phyloP scores from a whole-genome alignment of 2,888 invertebrate species.

The Plemyria rubiginata region DNA sequence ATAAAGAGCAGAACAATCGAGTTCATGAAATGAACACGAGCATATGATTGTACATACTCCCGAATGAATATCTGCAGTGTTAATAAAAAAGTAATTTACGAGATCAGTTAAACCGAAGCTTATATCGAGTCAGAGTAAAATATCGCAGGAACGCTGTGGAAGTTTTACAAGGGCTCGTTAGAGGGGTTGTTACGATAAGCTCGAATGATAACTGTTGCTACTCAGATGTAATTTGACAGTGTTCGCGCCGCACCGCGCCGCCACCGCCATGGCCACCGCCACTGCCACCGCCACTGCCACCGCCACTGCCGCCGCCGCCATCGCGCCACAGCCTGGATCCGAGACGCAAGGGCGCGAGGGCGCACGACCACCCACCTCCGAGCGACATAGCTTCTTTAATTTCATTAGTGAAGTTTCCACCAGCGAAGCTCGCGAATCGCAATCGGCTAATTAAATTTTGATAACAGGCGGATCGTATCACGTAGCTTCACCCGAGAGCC shows the following conservation, averaged over 20 bases:
- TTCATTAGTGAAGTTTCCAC: slow-evolving; percentile 55
- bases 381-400: slow-evolving; percentile 58
- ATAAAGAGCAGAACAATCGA: slow-evolving; percentile 40
- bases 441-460: slow-evolving; percentile 45
- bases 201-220: slow-evolving; percentile 81
- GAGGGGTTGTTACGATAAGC: slow-evolving; percentile 77
- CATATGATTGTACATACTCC: slow-evolving; percentile 35
- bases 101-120: slow-evolving; percentile 67
- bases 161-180: slow-evolving; percentile 80
- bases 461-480: slow-evolving; percentile 43
- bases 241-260: slow-evolving; percentile 22
- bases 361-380: slow-evolving; percentile 43
- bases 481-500: slow-evolving; percentile 30
- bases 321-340: slow-evolving; percentile 27
- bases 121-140: slow-evolving; percentile 69
- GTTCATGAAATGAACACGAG: slow-evolving; percentile 40
- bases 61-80: slow-evolving; percentile 45
- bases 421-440: slow-evolving; percentile 40
- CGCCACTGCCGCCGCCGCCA: too few relatives aligned
- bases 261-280: too few relatives aligned
- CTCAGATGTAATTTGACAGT: slow-evolving; percentile 75
- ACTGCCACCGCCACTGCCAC: too few relatives aligned
- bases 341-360: slow-evolving; percentile 52
- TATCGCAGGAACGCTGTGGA: slow-evolving; percentile 72
- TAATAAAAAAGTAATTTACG: slow-evolving; percentile 63